Evolutionary conservation across 1,140 invertebrate genomes (phyloP).

Genomic region (Phocides pigmalion): DNA sequence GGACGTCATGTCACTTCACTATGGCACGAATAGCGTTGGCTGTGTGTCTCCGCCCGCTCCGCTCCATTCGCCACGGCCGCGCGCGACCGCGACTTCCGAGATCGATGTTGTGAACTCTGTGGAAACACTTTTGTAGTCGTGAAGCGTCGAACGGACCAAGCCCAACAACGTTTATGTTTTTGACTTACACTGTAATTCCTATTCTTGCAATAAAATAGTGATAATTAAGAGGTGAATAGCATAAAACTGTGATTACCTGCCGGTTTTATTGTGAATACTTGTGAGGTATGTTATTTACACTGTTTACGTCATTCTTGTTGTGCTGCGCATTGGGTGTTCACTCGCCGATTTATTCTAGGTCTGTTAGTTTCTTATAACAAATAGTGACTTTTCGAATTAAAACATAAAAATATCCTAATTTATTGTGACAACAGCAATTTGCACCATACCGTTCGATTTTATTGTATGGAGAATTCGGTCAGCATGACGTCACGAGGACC

Average conservation of each 20-base stretch:
- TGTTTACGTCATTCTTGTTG: constrained; percentile 69
- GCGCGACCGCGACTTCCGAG: constrained; percentile 70
- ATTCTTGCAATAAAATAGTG: constrained; percentile 41
- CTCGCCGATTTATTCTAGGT: constrained; percentile 39
- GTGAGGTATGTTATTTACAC: constrained; percentile 72
- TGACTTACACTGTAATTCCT: constrained; percentile 34
- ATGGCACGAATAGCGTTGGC: constrained; percentile 50
- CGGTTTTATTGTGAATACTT: constrained; percentile 50
- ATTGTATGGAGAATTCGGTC: constrained; percentile 62
- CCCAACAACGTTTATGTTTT: constrained; percentile 63
- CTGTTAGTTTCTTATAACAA: constrained; percentile 26
- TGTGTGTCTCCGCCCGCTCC: constrained; percentile 53
- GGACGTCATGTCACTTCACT: constrained; percentile 64
- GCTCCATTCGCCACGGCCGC: constrained; percentile 71
- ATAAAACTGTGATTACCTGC: constrained; percentile 43
- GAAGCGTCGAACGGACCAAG: constrained; percentile 67
- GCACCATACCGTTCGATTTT: constrained; percentile 37
- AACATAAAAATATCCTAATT: constrained; percentile 1
- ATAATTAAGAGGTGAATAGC: constrained; percentile 39
- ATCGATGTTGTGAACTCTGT: constrained; percentile 76
- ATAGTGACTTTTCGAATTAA: constrained; percentile 31
- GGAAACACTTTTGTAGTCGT: constrained; percentile 60
- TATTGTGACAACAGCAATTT: not conserved
- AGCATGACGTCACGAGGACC: constrained; percentile 75
- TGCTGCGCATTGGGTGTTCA: constrained; percentile 65